Evolutionary conservation across 2,113 vertebrate genomes (phyloP), one percentile per base, ranked within the genome.

Genomic region (Pogonocichla stellata): DNA sequence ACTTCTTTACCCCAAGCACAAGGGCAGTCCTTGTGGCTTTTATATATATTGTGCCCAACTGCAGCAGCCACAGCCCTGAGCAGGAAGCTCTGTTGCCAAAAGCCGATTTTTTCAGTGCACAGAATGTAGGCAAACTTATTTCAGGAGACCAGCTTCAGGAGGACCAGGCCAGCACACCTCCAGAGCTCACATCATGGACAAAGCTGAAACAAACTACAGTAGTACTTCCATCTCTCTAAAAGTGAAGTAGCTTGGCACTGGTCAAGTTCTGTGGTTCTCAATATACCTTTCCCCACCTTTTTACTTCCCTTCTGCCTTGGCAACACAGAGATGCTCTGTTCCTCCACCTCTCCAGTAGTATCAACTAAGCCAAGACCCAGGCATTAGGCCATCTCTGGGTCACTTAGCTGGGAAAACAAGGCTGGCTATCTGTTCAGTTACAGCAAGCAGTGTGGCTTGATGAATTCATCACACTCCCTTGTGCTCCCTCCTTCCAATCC

Each of bases 121-220:
- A 54, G 47, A 54, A 87, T 45, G 82, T 12, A 43, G 29, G 43
- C 18, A 62, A 61, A 56, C 8, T 48, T 34, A 12, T 13, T 47
- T 48, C 20, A 62, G n/a, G 16, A n/a, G 24, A 54, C 43, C 25
- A 34, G 65, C 60, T 18, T 57, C 42, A 50, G 34, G 14, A 88
- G 40, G 40, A 48, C 28, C 34, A 22, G 34, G 20, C 19, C 61
- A 72, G 60, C 23, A 16, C 31, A 29, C 1, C 25, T 54, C 81
- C 16, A 19, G 42, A 29, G 45, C 9, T 82, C 70, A 69, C 36
- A 48, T 33, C 29, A 5, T 1, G 5, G 83, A 45, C 72, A 77
- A 75, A 73, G 45, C 40, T 22, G 16, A 28, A 80, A 19, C 8
- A n/a, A 33, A 23, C 6, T 6, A 10, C 0, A 0, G 0, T 1